Conservation (phyloP, 2,888 invertebrate genomes). For the Conistra vaccinii region DNA sequence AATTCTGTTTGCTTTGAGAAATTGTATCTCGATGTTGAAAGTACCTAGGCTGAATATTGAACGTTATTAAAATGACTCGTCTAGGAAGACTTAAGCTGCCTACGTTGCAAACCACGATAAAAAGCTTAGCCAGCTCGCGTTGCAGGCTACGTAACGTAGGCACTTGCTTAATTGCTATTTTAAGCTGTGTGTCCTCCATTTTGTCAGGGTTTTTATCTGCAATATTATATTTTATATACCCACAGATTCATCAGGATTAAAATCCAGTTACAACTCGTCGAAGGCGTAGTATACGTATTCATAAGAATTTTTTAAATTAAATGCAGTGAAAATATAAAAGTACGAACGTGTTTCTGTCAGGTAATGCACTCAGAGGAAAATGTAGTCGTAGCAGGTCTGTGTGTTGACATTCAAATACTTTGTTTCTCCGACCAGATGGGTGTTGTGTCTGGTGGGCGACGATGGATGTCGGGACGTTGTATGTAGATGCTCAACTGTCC, state of each 20-base stretch:
- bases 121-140: not conserved
- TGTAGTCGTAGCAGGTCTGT: not conserved
- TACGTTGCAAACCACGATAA: slow-evolving; percentile 13
- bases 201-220: not conserved
- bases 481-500: too few species aligned
- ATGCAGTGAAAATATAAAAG: not conserved
- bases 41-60: not conserved
- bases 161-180: slow-evolving; percentile 32
- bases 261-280: not conserved
- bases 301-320: slow-evolving; percentile 5
- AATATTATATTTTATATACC: not conserved
- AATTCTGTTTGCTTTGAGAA: not conserved
- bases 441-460: too few species aligned
- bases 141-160: not conserved
- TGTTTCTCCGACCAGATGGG: too few species aligned
- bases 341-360: not conserved
- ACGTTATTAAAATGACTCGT: slow-evolving; percentile 5
- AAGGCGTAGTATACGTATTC: not conserved
- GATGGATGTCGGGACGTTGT: too few species aligned
- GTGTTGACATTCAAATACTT: not conserved
- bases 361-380: not conserved
- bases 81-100: not conserved
- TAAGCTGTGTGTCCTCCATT: slow-evolving; percentile 6
- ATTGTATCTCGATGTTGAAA: not conserved
- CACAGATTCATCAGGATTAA: not conserved